These are phyloP conservation scores for Drosophila demipolita DNA, from an alignment of 2,888 invertebrate species.

Conservation along the genomic window DNA sequence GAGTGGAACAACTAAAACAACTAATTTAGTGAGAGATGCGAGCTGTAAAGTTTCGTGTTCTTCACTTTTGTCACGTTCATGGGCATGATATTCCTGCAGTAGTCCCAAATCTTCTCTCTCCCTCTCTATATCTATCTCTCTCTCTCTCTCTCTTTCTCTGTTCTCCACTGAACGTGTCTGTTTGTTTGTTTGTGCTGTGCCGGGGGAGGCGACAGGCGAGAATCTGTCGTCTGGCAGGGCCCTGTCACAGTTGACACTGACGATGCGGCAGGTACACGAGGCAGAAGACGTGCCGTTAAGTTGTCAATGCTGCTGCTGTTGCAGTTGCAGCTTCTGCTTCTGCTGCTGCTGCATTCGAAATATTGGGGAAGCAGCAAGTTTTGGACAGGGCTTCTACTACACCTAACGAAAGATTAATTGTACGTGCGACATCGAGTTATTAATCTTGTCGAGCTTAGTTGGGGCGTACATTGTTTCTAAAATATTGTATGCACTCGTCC, in stretches of 20 bases:
- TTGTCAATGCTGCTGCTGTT: slow-evolving; percentile 45
- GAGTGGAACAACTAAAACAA: slow-evolving; percentile 64
- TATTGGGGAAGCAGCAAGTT: slow-evolving; percentile 9
- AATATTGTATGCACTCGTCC: slow-evolving; percentile 74
- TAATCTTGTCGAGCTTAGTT: slow-evolving; percentile 82
- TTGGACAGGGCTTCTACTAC: slow-evolving; percentile 38
- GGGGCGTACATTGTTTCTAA: slow-evolving; percentile 70
- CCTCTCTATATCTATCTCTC: background rate
- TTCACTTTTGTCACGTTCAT: slow-evolving; percentile 84
- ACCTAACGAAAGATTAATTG: slow-evolving; percentile 82
- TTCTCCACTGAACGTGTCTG: slow-evolving; percentile 58
- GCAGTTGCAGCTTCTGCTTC: background rate
- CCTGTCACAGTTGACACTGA: slow-evolving; percentile 80
- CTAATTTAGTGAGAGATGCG: slow-evolving; percentile 72
- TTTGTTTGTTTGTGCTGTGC: slow-evolving; percentile 73
- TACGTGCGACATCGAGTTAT: slow-evolving; percentile 81
- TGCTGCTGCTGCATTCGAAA: background rate
- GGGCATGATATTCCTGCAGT: slow-evolving; percentile 73
- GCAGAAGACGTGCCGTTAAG: slow-evolving; percentile 63
- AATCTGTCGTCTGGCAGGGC: slow-evolving; percentile 52
- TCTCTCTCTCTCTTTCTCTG: background rate
- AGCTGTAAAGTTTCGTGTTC: slow-evolving; percentile 68
- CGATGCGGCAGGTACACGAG: slow-evolving; percentile 76
- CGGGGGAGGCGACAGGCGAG: slow-evolving; percentile 28
- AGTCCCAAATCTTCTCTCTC: background rate